Conservation (phyloP, 2,113 vertebrate species). For the Cynocephalus volans region DNA sequence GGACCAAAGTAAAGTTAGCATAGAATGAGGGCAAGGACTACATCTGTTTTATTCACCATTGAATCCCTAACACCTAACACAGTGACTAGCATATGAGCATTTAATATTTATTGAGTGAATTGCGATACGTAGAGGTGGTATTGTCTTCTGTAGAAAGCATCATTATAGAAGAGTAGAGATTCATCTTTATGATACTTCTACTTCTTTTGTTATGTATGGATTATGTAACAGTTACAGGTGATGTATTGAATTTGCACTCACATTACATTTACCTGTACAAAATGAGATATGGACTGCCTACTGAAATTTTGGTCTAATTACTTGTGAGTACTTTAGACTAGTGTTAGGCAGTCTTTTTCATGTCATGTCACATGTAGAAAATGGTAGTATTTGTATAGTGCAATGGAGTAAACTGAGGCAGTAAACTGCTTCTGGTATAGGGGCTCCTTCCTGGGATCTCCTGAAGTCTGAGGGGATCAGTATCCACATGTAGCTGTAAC, state of each 20-base stretch:
- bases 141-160: neutral
- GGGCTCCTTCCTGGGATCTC: neutral
- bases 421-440: neutral
- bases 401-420: neutral
- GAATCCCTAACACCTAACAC: neutral
- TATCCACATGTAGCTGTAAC: neutral
- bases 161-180: conserved; percentile 17
- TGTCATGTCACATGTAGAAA: conserved; percentile 23
- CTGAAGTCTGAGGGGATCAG: neutral
- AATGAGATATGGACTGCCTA: neutral
- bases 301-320: conserved; percentile 5
- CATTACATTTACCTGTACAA: neutral
- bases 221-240: neutral
- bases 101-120: conserved; percentile 20
- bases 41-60: conserved; percentile 20
- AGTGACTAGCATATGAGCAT: neutral
- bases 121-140: neutral
- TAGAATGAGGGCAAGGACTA: neutral
- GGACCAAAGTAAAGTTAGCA: conserved; percentile 25
- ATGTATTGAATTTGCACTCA: conserved; percentile 14
- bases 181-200: conserved; percentile 32
- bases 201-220: neutral
- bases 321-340: neutral
- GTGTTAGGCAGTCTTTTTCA: neutral
- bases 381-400: conserved; percentile 15